Conservation (phyloP, 2,113 vertebrate genomes). For the Chunga burmeisteri region DNA sequence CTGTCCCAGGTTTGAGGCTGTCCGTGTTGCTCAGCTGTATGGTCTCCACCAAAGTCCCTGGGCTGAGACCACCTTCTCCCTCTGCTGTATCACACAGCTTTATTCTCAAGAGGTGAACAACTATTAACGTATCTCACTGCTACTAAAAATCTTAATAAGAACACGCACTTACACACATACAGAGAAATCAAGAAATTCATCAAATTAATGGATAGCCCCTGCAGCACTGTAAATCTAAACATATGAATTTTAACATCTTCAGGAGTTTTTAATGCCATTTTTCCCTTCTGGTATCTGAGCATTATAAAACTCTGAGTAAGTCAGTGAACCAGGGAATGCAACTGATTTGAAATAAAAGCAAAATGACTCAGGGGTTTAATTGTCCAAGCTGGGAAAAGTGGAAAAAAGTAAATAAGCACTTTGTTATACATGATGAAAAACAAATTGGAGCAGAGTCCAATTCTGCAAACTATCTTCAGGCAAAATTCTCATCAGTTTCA, state of each 20-base stretch:
- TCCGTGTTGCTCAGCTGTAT: neutral
- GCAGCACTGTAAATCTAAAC: conserved; percentile 34
- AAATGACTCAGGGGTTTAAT: conserved; percentile 58
- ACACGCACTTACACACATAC: neutral
- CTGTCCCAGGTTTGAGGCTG: neutral
- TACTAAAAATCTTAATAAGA: neutral
- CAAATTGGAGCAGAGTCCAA: conserved; percentile 6
- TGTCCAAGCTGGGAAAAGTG: conserved; percentile 8
- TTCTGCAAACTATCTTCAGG: conserved; percentile 32
- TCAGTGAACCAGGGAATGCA: neutral
- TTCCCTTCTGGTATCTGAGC: conserved; percentile 8
- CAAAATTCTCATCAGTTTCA: conserved; percentile 43
- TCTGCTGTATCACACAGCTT: neutral
- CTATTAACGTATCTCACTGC: neutral
- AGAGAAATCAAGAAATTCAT: conserved; percentile 33
- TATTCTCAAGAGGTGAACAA: neutral
- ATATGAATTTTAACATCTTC: conserved; percentile 44
- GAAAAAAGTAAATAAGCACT: conserved; percentile 41
- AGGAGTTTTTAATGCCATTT: conserved; percentile 22
- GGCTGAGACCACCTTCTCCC: neutral
- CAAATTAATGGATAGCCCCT: conserved; percentile 31
- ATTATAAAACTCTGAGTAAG: conserved; percentile 29
- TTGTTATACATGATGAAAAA: conserved; percentile 44
- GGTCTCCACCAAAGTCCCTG: neutral
- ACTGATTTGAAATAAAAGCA: conserved; percentile 50